Conservation (phyloP, 2,888 invertebrate genomes). For the Acleris emargana region DNA sequence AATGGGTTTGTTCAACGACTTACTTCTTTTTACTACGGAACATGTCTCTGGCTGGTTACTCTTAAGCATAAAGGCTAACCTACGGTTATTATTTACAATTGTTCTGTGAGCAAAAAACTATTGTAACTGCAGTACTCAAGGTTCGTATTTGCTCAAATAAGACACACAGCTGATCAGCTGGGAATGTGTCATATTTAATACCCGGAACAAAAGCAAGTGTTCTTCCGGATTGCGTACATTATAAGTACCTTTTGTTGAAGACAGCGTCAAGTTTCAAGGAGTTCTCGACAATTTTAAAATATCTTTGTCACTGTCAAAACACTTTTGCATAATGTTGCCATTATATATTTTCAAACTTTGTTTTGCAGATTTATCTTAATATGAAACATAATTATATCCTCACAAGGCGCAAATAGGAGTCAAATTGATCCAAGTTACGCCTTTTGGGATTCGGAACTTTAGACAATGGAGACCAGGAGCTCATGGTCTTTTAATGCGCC, state of each 20-base stretch:
- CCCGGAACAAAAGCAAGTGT: constrained; percentile 9
- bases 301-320: constrained; percentile 11
- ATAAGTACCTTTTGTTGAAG: background rate
- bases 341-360: too few relatives aligned
- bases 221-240: constrained; percentile 11
- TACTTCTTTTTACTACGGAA: too few relatives aligned
- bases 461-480: too few relatives aligned
- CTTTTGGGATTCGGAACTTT: too few relatives aligned
- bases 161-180: constrained; percentile 9
- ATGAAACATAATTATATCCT: too few relatives aligned
- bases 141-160: background rate
- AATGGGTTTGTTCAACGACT: too few relatives aligned
- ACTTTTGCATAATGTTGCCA: constrained; percentile 3
- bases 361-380: too few relatives aligned
- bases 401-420: too few relatives aligned
- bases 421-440: too few relatives aligned
- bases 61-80: too few relatives aligned
- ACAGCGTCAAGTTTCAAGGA: background rate
- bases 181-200: constrained; percentile 5
- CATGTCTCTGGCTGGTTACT: too few relatives aligned
- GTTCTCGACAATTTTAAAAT: background rate
- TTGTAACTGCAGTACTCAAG: background rate
- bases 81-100: constrained; percentile 5
- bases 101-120: constrained; percentile 1
- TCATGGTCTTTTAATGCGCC: too few relatives aligned